These are phyloP conservation scores for Agriopis marginaria DNA, from an alignment of 2,888 invertebrate genomes.

Conservation along the genomic window DNA sequence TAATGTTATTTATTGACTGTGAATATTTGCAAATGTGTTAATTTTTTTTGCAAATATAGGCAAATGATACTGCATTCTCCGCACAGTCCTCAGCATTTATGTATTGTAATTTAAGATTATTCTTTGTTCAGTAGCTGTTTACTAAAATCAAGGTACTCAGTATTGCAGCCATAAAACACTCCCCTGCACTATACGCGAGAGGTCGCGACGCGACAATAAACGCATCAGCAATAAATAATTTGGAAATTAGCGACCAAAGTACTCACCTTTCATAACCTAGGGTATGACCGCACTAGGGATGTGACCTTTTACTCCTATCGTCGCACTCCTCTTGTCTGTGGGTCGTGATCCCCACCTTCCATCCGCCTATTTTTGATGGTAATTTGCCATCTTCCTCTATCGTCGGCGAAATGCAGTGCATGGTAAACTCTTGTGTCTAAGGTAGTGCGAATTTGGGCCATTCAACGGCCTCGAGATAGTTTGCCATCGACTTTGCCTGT, in stretches of 20 bases:
- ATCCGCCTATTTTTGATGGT: too few relatives aligned
- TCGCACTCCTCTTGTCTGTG: too few relatives aligned
- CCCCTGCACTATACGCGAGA: slow-evolving; percentile 12
- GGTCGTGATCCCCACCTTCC: too few relatives aligned
- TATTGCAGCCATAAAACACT: slow-evolving; percentile 18
- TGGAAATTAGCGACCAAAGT: slow-evolving; percentile 36
- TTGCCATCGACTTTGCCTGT: too few relatives aligned
- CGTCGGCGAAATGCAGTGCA: too few relatives aligned
- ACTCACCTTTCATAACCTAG: slow-evolving; percentile 22
- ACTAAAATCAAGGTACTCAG: slow-evolving; percentile 10
- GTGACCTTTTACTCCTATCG: not conserved
- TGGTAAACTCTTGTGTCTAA: too few relatives aligned
- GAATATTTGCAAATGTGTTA: not conserved
- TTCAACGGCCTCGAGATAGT: too few relatives aligned
- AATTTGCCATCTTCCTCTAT: too few relatives aligned
- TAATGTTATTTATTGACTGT: slow-evolving; percentile 2
- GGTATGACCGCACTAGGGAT: slow-evolving; percentile 2
- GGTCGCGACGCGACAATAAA: slow-evolving; percentile 29
- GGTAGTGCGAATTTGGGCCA: too few relatives aligned
- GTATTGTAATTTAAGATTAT: not conserved
- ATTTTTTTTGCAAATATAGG: not conserved
- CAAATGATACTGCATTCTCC: not conserved
- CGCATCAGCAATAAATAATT: slow-evolving; percentile 34
- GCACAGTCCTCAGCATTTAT: not conserved
- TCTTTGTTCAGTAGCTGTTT: slow-evolving; percentile 6